These are phyloP conservation scores for Aporrectodea caliginosa DNA, from an alignment of 1,140 invertebrate species.

Conservation along the genomic window DNA sequence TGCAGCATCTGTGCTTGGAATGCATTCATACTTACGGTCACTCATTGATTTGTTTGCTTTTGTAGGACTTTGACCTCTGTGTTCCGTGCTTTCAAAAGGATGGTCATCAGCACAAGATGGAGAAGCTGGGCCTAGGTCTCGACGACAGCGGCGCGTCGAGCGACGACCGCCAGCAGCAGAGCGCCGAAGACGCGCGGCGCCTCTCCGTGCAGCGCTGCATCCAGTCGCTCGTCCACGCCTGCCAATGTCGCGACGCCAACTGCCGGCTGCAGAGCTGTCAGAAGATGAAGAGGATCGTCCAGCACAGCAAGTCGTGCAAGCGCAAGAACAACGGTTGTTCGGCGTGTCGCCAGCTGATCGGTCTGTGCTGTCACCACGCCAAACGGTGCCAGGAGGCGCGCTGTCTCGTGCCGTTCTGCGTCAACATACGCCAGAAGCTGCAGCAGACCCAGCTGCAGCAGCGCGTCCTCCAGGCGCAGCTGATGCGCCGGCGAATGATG, in stretches of 20 bases:
- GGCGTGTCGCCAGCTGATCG: slow-evolving; percentile 97
- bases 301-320: slow-evolving; percentile 92
- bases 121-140: slow-evolving; percentile 80
- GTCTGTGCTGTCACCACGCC: slow-evolving; percentile 96
- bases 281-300: slow-evolving; percentile 97
- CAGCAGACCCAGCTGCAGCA: slow-evolving; percentile 95
- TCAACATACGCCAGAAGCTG: slow-evolving; percentile 94
- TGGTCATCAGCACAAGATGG: slow-evolving; percentile 84
- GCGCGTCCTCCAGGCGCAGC: slow-evolving; percentile 79
- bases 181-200: slow-evolving; percentile 69
- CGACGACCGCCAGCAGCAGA: neutral
- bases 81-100: slow-evolving; percentile 6
- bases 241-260: slow-evolving; percentile 95
- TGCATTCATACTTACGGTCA: too few species aligned
- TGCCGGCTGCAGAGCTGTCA: slow-evolving; percentile 92
- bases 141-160: slow-evolving; percentile 55
- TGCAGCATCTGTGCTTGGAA: too few species aligned
- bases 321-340: slow-evolving; percentile 83
- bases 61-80: slow-evolving; percentile 59
- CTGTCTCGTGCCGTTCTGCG: slow-evolving; percentile 98
- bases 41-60: too few species aligned
- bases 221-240: slow-evolving; percentile 92
- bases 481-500: slow-evolving; percentile 79
- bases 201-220: slow-evolving; percentile 95
- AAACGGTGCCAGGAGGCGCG: slow-evolving; percentile 91